Conservation (phyloP, 1,140 invertebrate species). For the Cyclargus thomasi region DNA sequence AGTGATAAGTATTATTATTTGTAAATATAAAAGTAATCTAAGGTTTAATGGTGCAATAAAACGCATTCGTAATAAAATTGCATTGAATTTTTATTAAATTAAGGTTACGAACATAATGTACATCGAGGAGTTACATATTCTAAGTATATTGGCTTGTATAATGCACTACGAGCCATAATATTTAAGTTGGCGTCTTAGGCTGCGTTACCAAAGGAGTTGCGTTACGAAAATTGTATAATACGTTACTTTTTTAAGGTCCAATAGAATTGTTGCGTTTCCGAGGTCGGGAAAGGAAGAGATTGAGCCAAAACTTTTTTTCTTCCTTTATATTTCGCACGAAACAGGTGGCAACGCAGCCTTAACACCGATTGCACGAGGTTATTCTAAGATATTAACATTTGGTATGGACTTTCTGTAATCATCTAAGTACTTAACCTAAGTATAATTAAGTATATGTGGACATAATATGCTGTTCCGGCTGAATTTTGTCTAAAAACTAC, state of each 20-base stretch:
- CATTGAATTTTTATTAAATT: conserved; percentile 22
- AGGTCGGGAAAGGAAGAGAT: too few species aligned
- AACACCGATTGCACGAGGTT: conserved; percentile 11
- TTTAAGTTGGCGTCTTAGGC: conserved; percentile 8
- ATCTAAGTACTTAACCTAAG: conserved; percentile 13
- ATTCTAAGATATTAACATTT: conserved; percentile 33
- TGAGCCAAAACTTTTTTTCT: too few species aligned
- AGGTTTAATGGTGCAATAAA: conserved; percentile 9
- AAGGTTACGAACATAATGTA: conserved; percentile 14
- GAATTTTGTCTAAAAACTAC: conserved; percentile 13
- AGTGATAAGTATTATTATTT: not conserved
- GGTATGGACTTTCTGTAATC: conserved; percentile 29
- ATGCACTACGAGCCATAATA: conserved; percentile 18
- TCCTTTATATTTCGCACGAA: too few species aligned
- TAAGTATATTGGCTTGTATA: conserved; percentile 15
- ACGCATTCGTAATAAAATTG: conserved; percentile 14
- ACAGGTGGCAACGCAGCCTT: not conserved
- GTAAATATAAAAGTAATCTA: too few species aligned
- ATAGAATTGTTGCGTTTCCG: too few species aligned
- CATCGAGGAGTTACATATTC: conserved; percentile 7
- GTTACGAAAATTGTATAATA: too few species aligned
- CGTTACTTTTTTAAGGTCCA: too few species aligned
- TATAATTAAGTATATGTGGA: conserved; percentile 18
- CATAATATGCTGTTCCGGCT: conserved; percentile 34
- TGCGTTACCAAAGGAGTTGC: too few species aligned